A percentile compares a stretch with the other conserved stretches of the same genome.
Evolutionary conservation across 2,797 vertebrate genomes (phyloP).

Genomic region (Triplophysa yarkandensis): DNA sequence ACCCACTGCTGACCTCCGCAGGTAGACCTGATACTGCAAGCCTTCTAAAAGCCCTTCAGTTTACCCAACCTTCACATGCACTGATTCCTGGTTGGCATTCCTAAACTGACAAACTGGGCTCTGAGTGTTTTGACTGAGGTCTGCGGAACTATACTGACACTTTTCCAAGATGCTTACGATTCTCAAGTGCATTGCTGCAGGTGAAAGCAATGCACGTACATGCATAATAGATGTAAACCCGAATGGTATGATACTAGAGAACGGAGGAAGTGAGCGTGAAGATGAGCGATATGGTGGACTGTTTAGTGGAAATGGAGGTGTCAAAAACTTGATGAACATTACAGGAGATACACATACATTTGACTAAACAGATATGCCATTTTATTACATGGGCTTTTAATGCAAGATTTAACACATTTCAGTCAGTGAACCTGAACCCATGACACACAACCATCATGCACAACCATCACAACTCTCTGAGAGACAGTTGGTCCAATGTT

Average conservation of each 20-base stretch:
- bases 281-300: constrained; percentile 7
- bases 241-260: constrained; percentile 33
- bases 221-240: constrained; percentile 55
- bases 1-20: constrained; percentile 45
- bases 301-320: not conserved
- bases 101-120: not conserved
- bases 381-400: not conserved
- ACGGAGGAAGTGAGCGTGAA: constrained; percentile 15
- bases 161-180: constrained; percentile 10
- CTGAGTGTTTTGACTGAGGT: constrained; percentile 17
- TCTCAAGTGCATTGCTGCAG: constrained; percentile 15
- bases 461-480: not conserved
- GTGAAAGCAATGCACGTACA: constrained; percentile 32
- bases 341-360: not conserved
- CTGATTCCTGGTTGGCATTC: not conserved
- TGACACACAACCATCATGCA: constrained; percentile 10
- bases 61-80: not conserved
- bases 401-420: not conserved
- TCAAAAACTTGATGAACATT: constrained; percentile 1
- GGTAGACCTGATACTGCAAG: constrained; percentile 24
- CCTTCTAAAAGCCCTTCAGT: too few relatives aligned
- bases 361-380: not conserved
- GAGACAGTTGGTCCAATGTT: constrained; percentile 24
- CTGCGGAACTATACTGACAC: not conserved
- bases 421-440: not conserved